Evolutionary conservation across 2,113 vertebrate genomes (phyloP), one percentile per base, ranked within the genome.

Genomic region (Aegypius monachus): DNA sequence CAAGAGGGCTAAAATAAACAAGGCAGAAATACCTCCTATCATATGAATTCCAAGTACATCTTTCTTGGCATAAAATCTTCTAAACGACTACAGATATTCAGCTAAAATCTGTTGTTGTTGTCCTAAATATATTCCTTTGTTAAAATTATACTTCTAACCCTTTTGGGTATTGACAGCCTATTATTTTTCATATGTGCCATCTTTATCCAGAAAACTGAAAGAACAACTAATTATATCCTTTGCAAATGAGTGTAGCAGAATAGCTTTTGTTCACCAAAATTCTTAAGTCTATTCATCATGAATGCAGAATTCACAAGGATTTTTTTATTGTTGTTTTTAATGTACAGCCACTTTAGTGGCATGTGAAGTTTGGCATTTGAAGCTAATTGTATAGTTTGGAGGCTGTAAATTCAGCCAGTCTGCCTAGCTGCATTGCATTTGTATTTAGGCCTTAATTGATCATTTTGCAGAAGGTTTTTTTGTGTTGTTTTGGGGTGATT

Each of bases 221-320:
- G 97, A 98, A 98, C 95, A 98, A 96, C 97, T 99, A 99, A 99
- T 99, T 99, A 98, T 95, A 98, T 98, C 96, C 88, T 97, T 98
- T 98, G 93, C 91, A 98, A 98, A 98, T 97, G 96, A 97, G 70
- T 94, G 71, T 85, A 97, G 95, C 92, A 93, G 92, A 97, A 95
- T 88, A 88, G 97, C 97, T 97, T 98, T 98, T 98, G 97, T 98
- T 97, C 93, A 96, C 82, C 34, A 80, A 92, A 94, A 77, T 81
- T 97, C 92, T 96, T 90, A 93, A 95, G 85, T 97, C 93, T 98
- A 81, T 97, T 98, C 95, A 96, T 97, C 67, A 95, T 80, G 97
- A 97, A 96, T 93, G 75, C 89, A 83, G 81, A 90, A 95, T 95
- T 97, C 92, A 65, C 90, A 56, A 43, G 6, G 4, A 83, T 65